Conservation (phyloP, 2,113 vertebrate species). For the Cavia porcellus region DNA sequence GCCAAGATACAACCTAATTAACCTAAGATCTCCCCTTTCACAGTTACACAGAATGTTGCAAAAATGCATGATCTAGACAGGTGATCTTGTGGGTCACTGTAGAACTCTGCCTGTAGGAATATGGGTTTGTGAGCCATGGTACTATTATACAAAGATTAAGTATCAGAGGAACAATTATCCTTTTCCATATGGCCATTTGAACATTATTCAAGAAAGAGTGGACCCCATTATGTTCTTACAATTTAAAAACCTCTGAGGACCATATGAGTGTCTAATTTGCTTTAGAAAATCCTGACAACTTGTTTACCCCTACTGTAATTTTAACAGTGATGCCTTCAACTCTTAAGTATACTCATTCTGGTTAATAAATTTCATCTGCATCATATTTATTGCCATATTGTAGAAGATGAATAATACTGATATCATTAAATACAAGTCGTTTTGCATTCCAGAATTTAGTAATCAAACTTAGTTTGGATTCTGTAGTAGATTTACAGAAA, state of each 20-base stretch:
- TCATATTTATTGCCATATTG: constrained; percentile 2
- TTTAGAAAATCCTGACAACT: not conserved
- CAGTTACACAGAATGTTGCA: not conserved
- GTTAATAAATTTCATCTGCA: constrained; percentile 23
- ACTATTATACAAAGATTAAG: not conserved
- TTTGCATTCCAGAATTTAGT: constrained; percentile 20
- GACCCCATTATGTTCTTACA: not conserved
- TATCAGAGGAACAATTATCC: not conserved
- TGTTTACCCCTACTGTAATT: not conserved
- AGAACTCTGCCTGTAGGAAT: not conserved
- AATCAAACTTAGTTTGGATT: constrained; percentile 42
- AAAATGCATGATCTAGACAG: not conserved
- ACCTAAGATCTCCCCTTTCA: not conserved
- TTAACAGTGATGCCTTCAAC: not conserved
- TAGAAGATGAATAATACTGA: not conserved
- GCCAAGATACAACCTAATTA: not conserved
- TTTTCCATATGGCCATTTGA: not conserved
- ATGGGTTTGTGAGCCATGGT: not conserved
- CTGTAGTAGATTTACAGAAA: not conserved
- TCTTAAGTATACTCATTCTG: not conserved
- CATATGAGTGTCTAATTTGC: not conserved
- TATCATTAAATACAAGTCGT: constrained; percentile 10
- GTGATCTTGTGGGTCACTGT: not conserved
- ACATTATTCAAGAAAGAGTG: not conserved
- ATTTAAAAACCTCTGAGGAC: not conserved